phyloP scores from a whole-genome alignment of 1,140 invertebrate genomes.

The Aphaenogaster rudis region DNA sequence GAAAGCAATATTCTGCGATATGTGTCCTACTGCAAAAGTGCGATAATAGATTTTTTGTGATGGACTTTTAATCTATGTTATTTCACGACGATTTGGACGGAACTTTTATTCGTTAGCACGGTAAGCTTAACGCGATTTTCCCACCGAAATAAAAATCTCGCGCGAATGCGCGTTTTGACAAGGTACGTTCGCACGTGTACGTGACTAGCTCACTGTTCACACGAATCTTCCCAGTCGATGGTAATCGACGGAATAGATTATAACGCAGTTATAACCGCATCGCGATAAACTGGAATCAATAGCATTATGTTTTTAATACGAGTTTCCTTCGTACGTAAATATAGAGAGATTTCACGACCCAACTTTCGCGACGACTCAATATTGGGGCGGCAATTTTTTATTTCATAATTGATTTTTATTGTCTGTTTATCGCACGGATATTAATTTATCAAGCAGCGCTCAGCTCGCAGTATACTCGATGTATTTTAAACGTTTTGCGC shows the following conservation, averaged over 20 bases:
- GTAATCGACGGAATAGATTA: slow-evolving; percentile 29
- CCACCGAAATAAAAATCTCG: slow-evolving; percentile 4
- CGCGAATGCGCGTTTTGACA: background rate
- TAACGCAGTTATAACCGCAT: background rate
- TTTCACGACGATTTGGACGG: slow-evolving; percentile 7
- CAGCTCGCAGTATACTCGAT: background rate
- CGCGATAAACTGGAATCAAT: background rate
- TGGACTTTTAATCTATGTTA: slow-evolving; percentile 42
- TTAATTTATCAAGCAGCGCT: slow-evolving; percentile 3
- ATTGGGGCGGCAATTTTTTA: background rate
- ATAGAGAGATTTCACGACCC: background rate
- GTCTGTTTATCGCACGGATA: background rate
- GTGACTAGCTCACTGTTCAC: background rate
- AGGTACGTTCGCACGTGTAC: background rate
- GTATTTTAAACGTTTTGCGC: background rate
- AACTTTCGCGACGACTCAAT: background rate
- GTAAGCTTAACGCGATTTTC: slow-evolving; percentile 11
- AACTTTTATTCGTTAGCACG: slow-evolving; percentile 1
- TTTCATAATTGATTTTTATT: background rate
- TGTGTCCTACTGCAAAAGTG: background rate
- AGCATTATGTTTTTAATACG: background rate
- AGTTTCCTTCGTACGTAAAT: background rate
- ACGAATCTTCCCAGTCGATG: background rate
- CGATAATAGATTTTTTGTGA: slow-evolving; percentile 42
- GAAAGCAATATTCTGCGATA: background rate